A percentile compares a stretch with the other conserved stretches of the same genome.
phyloP scores from a whole-genome alignment of 2,888 invertebrate species.

The Cheilosia vulpina region DNA sequence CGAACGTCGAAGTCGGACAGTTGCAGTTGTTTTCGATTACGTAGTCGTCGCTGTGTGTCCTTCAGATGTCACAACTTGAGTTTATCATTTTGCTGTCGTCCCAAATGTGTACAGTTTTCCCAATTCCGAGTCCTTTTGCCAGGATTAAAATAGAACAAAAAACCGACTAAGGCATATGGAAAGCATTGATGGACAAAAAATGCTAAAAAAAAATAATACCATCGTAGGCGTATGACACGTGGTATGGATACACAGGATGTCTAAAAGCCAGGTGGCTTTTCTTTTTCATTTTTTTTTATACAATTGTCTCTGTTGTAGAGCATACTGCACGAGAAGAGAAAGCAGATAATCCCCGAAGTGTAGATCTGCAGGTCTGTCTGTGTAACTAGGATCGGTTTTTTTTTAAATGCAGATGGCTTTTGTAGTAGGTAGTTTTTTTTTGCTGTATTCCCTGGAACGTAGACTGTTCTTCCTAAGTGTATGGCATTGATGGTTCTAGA shows the following conservation, averaged over 20 bases:
- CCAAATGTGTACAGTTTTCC: constrained; percentile 21
- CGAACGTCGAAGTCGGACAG: constrained; percentile 20
- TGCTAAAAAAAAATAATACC: constrained; percentile 23
- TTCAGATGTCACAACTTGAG: constrained; percentile 61
- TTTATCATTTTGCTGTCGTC: constrained; percentile 33
- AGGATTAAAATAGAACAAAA: constrained; percentile 43
- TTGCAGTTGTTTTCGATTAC: constrained; percentile 47
- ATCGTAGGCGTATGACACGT: constrained; percentile 71
- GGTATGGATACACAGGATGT: constrained; percentile 66
- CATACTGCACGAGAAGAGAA: constrained; percentile 60
- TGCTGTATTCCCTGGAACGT: constrained; percentile 1
- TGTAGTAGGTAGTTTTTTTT: constrained; percentile 47
- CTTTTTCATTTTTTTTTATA: constrained; percentile 37
- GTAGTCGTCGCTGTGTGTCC: constrained; percentile 41
- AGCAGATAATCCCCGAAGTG: constrained; percentile 56
- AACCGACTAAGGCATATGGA: constrained; percentile 45
- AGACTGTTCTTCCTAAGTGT: constrained; percentile 28
- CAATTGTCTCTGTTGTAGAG: constrained; percentile 33
- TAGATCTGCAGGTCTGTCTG: constrained; percentile 44
- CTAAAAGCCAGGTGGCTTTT: constrained; percentile 67
- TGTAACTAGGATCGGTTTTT: constrained; percentile 7
- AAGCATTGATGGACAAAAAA: constrained; percentile 28
- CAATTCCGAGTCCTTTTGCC: constrained; percentile 11
- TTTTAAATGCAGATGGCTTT: constrained; percentile 55
- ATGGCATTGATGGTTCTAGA: constrained; percentile 37